Percentiles rank a stretch among this genome's conserved stretches.
phyloP scores from a whole-genome alignment of 2,113 vertebrate genomes.

The Pongo pygmaeus region DNA sequence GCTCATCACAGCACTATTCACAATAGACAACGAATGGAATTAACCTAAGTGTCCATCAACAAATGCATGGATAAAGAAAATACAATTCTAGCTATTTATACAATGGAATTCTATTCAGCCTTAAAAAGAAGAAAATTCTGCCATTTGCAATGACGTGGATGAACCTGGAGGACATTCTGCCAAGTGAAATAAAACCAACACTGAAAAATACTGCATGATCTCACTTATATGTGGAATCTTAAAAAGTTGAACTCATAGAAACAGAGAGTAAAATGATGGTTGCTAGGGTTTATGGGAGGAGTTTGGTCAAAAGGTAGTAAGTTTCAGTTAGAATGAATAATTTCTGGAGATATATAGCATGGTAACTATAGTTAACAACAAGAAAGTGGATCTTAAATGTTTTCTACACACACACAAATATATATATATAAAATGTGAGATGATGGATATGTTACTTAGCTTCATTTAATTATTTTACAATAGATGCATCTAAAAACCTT shows the following conservation, averaged over 20 bases:
- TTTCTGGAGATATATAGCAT: neutral
- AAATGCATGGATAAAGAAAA: neutral
- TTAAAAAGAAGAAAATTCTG: neutral
- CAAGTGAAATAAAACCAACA: neutral
- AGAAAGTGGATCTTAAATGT: neutral
- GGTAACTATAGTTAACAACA: neutral
- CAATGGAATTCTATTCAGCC: neutral
- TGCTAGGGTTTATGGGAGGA: neutral
- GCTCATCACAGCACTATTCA: neutral
- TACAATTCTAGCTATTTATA: neutral
- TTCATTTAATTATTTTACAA: neutral
- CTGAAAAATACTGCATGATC: neutral
- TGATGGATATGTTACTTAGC: neutral
- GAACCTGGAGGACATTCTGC: neutral
- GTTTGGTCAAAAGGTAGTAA: neutral
- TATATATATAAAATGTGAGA: too few species aligned
- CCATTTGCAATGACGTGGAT: neutral
- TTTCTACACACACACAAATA: neutral
- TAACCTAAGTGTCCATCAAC: too few species aligned
- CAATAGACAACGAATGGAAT: neutral
- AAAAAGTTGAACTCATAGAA: neutral
- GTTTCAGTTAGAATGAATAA: neutral
- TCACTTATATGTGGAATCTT: neutral
- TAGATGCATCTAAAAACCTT: neutral
- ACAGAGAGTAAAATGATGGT: neutral